A percentile compares a stretch with the other conserved stretches of the same genome.
These are phyloP conservation scores for Alloscopus bannaensis DNA, from an alignment of 2,888 invertebrate species.

Conservation along the genomic window DNA sequence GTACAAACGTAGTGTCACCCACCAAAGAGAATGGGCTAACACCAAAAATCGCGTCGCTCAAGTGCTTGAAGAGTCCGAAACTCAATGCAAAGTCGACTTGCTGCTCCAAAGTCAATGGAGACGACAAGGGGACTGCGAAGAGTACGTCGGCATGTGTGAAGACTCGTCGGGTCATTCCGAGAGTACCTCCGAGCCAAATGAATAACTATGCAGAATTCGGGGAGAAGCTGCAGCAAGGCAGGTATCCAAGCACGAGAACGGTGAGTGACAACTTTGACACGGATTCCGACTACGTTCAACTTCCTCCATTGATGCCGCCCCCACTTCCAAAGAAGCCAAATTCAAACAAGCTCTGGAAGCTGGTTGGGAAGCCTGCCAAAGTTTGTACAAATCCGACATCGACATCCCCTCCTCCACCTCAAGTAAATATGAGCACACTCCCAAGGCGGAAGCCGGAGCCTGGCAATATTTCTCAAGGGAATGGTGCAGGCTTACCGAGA, in stretches of 20 bases:
- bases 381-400: slow-evolving; percentile 48
- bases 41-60: slow-evolving; percentile 72
- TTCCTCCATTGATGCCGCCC: slow-evolving; percentile 75
- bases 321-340: slow-evolving; percentile 69
- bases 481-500: slow-evolving; percentile 6
- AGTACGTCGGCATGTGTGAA: slow-evolving; percentile 17
- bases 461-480: slow-evolving; percentile 8
- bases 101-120: slow-evolving; percentile 57
- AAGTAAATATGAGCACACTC: slow-evolving; percentile 67
- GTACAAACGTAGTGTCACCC: slow-evolving; percentile 59
- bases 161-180: slow-evolving; percentile 40
- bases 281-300: slow-evolving; percentile 91
- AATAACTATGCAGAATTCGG: slow-evolving; percentile 72
- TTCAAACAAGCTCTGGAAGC: slow-evolving; percentile 71
- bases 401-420: slow-evolving; percentile 47
- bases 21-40: slow-evolving; percentile 69
- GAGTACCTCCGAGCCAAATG: slow-evolving; percentile 52
- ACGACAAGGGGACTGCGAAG: slow-evolving; percentile 39
- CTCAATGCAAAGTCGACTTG: slow-evolving; percentile 58
- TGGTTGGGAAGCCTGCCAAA: slow-evolving; percentile 63
- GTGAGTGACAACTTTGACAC: slow-evolving; percentile 91
- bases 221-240: slow-evolving; percentile 71
- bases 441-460: slow-evolving; percentile 64
- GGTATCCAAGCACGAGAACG: slow-evolving; percentile 75
- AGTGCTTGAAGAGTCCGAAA: slow-evolving; percentile 66